Conservation (phyloP, 1,140 invertebrate genomes). For the Calosoma granatense region DNA sequence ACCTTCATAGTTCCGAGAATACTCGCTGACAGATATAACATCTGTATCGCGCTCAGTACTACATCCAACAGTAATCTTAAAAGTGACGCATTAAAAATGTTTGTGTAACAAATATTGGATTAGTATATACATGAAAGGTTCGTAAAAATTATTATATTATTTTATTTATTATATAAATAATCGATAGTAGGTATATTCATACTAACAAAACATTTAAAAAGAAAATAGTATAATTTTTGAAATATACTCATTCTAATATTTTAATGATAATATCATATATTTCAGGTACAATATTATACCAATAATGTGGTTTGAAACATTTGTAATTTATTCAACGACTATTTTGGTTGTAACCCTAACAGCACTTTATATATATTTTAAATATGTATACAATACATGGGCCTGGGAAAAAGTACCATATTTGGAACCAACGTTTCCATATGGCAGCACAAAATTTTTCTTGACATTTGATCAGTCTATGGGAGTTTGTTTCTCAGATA, state of each 20-base stretch:
- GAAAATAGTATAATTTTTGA: not conserved
- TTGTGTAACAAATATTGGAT: too few relatives aligned
- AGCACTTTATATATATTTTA: not conserved
- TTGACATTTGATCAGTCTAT: slow-evolving; percentile 10
- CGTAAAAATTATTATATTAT: too few relatives aligned
- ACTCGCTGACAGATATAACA: too few relatives aligned
- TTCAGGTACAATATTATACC: not conserved
- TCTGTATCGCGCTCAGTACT: too few relatives aligned
- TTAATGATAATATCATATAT: not conserved
- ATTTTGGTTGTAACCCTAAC: not conserved
- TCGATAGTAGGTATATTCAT: too few relatives aligned
- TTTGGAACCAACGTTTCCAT: slow-evolving; percentile 14
- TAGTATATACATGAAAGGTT: too few relatives aligned
- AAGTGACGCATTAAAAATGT: too few relatives aligned
- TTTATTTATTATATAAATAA: too few relatives aligned
- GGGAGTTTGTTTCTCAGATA: slow-evolving; percentile 10
- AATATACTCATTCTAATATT: not conserved
- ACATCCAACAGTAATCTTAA: too few relatives aligned
- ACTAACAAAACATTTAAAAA: too few relatives aligned
- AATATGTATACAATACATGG: slow-evolving; percentile 12
- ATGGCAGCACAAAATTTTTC: slow-evolving; percentile 14
- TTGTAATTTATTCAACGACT: not conserved
- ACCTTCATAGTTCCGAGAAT: too few relatives aligned
- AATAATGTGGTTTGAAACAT: not conserved
- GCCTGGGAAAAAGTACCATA: slow-evolving; percentile 11